A percentile compares a stretch with the other conserved stretches of the same genome.
Evolutionary conservation across 64 coral and sea anemone species (phyloP).

Genomic region (Orbicella faveolata): DNA sequence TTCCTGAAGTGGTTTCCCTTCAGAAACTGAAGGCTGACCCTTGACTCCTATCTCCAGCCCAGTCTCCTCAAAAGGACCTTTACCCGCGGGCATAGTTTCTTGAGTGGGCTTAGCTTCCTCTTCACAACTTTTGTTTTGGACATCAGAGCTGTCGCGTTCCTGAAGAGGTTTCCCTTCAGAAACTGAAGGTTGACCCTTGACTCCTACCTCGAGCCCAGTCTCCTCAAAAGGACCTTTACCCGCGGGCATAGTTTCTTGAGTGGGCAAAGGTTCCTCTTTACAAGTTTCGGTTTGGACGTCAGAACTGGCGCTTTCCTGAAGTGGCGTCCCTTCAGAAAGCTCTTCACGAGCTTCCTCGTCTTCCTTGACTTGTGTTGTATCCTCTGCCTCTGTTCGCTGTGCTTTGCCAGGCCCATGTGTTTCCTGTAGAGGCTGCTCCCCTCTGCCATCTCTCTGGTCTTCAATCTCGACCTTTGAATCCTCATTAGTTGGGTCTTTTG

Average conservation of each 20-base stretch:
- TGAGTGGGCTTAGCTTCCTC: background rate
- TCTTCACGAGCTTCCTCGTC: background rate
- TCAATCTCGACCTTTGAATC: background rate
- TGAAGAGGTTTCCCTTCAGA: too few species aligned
- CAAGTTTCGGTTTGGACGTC: background rate
- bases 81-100: background rate
- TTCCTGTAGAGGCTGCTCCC: too few species aligned
- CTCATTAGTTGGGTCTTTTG: background rate
- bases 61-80: background rate
- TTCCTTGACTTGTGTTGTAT: too few species aligned
- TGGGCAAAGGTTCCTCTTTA: background rate
- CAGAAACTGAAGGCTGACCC: too few species aligned
- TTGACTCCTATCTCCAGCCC: background rate
- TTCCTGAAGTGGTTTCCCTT: too few species aligned
- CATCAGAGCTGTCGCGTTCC: background rate
- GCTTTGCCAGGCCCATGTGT: too few species aligned
- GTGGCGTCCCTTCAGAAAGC: background rate
- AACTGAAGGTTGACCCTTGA: too few species aligned
- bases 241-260: background rate
- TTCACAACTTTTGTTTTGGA: background rate
- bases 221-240: conserved; percentile 1
- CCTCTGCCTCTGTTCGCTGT: too few species aligned
- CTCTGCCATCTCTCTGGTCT: too few species aligned
- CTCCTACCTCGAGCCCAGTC: background rate
- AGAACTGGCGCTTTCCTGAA: background rate